These are phyloP conservation scores for Neopelma chrysocephalum DNA, from an alignment of 2,797 vertebrate species.

Conservation along the genomic window DNA sequence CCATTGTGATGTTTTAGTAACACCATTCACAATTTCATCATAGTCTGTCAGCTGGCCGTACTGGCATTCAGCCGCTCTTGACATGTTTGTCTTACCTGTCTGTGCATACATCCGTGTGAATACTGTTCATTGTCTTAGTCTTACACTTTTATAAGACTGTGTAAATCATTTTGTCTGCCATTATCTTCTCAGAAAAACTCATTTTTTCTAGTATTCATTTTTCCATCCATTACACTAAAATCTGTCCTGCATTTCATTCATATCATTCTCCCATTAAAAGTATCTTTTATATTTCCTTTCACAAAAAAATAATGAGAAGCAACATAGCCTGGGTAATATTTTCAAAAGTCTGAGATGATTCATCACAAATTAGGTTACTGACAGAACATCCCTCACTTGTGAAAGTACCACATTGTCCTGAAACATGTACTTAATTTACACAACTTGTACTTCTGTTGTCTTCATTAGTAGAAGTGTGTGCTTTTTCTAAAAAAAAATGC, in stretches of 20 bases:
- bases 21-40: not conserved
- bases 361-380: not conserved
- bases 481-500: not conserved
- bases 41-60: not conserved
- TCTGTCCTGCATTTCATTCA: conserved; percentile 11
- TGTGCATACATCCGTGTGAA: not conserved
- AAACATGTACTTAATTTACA: not conserved
- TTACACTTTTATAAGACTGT: not conserved
- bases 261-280: not conserved
- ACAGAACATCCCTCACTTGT: not conserved
- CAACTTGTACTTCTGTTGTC: not conserved
- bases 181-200: not conserved
- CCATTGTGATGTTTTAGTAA: conserved; percentile 64
- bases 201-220: not conserved
- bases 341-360: not conserved
- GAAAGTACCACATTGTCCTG: not conserved
- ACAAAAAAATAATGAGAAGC: not conserved
- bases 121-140: not conserved
- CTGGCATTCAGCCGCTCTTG: not conserved
- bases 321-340: not conserved
- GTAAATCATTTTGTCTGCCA: not conserved
- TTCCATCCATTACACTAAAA: conserved; percentile 2
- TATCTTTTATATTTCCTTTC: not conserved
- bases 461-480: not conserved
- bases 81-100: not conserved